phyloP scores from a whole-genome alignment of 2,113 vertebrate species.

The Galbula dea region DNA sequence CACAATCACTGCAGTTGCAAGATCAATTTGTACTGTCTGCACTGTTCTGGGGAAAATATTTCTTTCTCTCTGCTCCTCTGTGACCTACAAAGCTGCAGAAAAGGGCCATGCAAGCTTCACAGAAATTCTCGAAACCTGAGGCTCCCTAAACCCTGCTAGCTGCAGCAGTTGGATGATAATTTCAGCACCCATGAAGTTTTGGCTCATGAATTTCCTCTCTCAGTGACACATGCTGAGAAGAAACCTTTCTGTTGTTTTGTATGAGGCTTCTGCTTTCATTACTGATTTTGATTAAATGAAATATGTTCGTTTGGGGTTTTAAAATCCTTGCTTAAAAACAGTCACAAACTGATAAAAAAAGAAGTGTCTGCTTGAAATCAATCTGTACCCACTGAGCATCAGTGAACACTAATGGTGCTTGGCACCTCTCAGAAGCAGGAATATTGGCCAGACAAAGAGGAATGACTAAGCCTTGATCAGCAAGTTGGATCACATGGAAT shows the following conservation, averaged over 20 bases:
- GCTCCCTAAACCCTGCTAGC: neutral
- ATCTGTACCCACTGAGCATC: neutral
- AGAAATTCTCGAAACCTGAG: neutral
- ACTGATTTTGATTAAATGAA: neutral
- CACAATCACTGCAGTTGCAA: neutral
- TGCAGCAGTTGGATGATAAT: neutral
- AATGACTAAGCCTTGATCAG: neutral
- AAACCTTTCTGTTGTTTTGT: neutral
- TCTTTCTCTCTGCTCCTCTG: neutral
- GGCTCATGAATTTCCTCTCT: neutral
- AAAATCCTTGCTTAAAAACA: neutral
- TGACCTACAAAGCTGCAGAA: neutral
- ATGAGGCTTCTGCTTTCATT: neutral
- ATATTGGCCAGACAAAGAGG: neutral
- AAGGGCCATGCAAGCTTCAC: neutral
- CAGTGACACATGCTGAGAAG: neutral
- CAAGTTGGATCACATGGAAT: neutral
- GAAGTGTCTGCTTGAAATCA: neutral
- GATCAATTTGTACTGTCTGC: neutral
- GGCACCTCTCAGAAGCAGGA: neutral
- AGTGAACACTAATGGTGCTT: neutral
- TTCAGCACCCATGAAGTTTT: neutral
- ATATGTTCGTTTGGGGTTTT: neutral
- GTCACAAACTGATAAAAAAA: neutral
- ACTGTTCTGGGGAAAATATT: neutral